Conservation (phyloP, 1,140 invertebrate species). For the Scaptomyza montana region DNA sequence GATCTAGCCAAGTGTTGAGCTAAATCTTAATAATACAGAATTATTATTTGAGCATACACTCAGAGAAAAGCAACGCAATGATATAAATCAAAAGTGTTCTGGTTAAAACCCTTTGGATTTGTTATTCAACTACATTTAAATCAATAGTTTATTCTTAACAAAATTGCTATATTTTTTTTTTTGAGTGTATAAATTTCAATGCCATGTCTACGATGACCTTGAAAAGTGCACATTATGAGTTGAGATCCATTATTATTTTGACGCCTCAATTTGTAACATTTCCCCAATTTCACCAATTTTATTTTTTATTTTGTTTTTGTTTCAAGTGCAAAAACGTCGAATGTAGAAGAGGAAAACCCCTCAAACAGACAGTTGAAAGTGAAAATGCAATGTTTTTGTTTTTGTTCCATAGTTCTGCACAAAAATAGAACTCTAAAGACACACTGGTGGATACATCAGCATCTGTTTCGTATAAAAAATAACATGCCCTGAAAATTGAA, state of each 20-base stretch:
- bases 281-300: slow-evolving; percentile 37
- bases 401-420: slow-evolving; percentile 44
- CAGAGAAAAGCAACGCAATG: too few species aligned
- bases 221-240: slow-evolving; percentile 47
- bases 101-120: too few species aligned
- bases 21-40: background rate
- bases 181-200: slow-evolving; percentile 9
- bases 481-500: background rate
- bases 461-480: slow-evolving; percentile 71
- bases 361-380: slow-evolving; percentile 23
- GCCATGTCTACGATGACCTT: slow-evolving; percentile 63
- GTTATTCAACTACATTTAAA: too few species aligned
- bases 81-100: too few species aligned
- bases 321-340: slow-evolving; percentile 58
- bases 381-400: slow-evolving; percentile 20
- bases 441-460: slow-evolving; percentile 24
- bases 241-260: slow-evolving; percentile 56
- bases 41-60: background rate
- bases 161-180: too few species aligned
- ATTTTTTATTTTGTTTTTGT: slow-evolving; percentile 13
- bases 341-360: background rate
- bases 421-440: slow-evolving; percentile 55
- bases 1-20: background rate
- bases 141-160: too few species aligned
- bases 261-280: slow-evolving; percentile 44